Evolutionary conservation across 2,797 vertebrate species (phyloP).

Genomic region (Alauda arvensis): DNA sequence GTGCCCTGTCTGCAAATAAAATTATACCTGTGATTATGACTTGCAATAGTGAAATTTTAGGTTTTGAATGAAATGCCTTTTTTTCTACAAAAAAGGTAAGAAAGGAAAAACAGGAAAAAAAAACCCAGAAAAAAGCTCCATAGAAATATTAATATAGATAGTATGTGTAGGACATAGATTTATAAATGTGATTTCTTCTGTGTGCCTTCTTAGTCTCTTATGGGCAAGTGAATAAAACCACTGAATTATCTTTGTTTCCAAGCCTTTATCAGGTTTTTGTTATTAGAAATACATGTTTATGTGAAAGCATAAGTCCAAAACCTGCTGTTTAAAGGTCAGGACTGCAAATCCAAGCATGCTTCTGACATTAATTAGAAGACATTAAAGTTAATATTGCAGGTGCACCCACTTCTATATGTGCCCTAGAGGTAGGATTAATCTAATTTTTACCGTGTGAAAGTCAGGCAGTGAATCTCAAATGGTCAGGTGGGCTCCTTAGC

Average conservation of each 20-base stretch:
- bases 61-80: neutral
- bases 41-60: neutral
- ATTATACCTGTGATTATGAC: neutral
- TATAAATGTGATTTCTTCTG: neutral
- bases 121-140: neutral
- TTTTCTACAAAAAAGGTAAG: neutral
- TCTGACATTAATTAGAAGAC: neutral
- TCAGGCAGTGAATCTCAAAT: neutral
- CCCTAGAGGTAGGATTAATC: neutral
- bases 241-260: neutral
- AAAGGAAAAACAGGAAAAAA: neutral
- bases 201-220: neutral
- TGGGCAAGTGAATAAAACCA: neutral
- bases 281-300: neutral
- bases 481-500: neutral
- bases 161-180: neutral
- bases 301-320: neutral
- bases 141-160: neutral
- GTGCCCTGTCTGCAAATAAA: neutral
- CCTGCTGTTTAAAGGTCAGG: neutral
- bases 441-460: neutral
- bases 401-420: neutral
- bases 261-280: neutral
- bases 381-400: neutral
- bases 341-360: neutral